Evolutionary conservation across 2,888 invertebrate species (phyloP).

Genomic region (Tetranychus truncatus): DNA sequence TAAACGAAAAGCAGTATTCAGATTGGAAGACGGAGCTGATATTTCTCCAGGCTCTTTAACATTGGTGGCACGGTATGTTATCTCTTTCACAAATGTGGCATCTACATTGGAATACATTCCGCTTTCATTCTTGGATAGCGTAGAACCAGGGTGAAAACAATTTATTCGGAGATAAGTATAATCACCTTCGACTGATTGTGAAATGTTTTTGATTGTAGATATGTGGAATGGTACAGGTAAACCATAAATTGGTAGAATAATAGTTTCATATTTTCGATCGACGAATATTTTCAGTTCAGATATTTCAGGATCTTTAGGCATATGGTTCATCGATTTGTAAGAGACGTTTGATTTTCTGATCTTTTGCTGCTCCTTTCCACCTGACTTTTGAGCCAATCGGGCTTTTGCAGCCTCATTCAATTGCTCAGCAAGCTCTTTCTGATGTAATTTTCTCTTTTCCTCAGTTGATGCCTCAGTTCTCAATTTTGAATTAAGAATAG

Average conservation of each 20-base stretch:
- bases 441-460: constrained; percentile 89
- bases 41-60: constrained; percentile 90
- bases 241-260: constrained; percentile 93
- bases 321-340: constrained; percentile 72
- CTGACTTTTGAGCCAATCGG: constrained; percentile 60
- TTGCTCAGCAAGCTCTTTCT: constrained; percentile 72
- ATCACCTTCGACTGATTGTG: constrained; percentile 93
- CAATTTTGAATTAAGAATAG: constrained; percentile 78
- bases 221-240: constrained; percentile 94
- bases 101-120: constrained; percentile 80
- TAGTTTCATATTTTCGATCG: constrained; percentile 89
- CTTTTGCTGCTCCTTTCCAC: constrained; percentile 45
- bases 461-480: constrained; percentile 83
- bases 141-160: constrained; percentile 93
- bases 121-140: constrained; percentile 81
- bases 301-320: constrained; percentile 84
- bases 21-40: constrained; percentile 77
- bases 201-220: constrained; percentile 95
- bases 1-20: constrained; percentile 86
- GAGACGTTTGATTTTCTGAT: constrained; percentile 83
- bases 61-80: constrained; percentile 94
- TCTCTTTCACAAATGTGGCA: constrained; percentile 92
- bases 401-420: constrained; percentile 83
- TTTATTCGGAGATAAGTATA: constrained; percentile 93
- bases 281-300: constrained; percentile 84